Conservation (phyloP, 2,113 vertebrate species). For the Capreolus pygargus region DNA sequence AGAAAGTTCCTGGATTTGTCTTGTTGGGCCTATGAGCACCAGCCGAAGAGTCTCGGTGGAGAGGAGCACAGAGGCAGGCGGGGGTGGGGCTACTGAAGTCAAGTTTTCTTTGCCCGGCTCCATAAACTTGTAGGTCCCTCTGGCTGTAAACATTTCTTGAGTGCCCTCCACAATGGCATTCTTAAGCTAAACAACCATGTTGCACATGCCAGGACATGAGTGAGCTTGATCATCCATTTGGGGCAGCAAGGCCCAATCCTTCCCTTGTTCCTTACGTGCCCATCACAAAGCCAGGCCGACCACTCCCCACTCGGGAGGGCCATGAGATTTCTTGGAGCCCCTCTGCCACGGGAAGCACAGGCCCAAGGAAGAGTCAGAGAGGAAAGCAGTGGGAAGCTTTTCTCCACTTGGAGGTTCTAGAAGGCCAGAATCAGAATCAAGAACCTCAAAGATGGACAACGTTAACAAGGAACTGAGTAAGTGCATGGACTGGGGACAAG, state of each 20-base stretch:
- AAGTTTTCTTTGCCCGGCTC: not conserved
- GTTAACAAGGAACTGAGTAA: too few relatives aligned
- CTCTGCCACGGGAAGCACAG: not conserved
- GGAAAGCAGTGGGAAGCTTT: too few relatives aligned
- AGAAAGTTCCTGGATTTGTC: not conserved
- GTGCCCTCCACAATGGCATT: not conserved
- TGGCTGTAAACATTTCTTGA: not conserved
- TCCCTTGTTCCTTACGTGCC: not conserved
- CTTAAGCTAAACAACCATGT: not conserved
- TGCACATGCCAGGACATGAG: rapidly evolving
- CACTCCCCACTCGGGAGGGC: rapidly evolving
- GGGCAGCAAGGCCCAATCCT: rapidly evolving
- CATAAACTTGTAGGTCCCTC: not conserved
- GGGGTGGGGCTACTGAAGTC: rapidly evolving
- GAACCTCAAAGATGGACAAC: not conserved
- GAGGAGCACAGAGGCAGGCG: rapidly evolving
- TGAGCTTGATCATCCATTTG: rapidly evolving
- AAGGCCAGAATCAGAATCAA: not conserved
- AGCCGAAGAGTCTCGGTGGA: rapidly evolving
- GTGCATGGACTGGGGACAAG: not conserved
- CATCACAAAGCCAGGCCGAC: rapidly evolving
- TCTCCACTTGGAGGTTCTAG: not conserved
- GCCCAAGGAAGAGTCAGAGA: too few relatives aligned
- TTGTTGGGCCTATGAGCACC: rapidly evolving
- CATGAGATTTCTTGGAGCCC: not conserved